A percentile compares a stretch with the other conserved stretches of the same genome.
Evolutionary conservation across 2,888 invertebrate species (phyloP).

Genomic region (Tuta absoluta): DNA sequence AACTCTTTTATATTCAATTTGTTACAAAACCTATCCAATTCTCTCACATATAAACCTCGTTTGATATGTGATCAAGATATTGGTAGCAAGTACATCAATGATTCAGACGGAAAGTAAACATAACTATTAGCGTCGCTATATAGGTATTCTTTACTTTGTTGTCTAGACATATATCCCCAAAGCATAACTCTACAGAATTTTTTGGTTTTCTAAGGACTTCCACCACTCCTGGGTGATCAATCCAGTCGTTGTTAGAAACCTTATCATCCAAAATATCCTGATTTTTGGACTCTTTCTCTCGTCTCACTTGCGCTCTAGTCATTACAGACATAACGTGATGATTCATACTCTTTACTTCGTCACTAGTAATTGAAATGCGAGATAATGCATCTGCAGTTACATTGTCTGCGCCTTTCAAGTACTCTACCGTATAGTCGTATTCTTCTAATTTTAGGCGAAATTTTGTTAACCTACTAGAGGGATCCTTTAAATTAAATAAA

Average conservation of each 20-base stretch:
- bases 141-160: background rate
- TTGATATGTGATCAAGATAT: background rate
- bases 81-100: background rate
- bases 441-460: constrained; percentile 31
- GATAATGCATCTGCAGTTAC: constrained; percentile 31
- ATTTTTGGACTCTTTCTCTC: constrained; percentile 3
- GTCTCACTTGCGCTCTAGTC: constrained; percentile 28
- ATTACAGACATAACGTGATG: constrained; percentile 19
- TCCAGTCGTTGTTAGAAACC: constrained; percentile 2
- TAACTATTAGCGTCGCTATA: background rate
- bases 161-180: constrained; percentile 2
- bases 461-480: constrained; percentile 30
- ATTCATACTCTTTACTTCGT: constrained; percentile 30
- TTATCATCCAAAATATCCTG: constrained; percentile 7
- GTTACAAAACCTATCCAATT: constrained; percentile 21
- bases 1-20: constrained; percentile 17
- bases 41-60: constrained; percentile 26
- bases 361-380: constrained; percentile 26
- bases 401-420: constrained; percentile 31
- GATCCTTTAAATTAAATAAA: constrained; percentile 33
- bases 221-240: constrained; percentile 24
- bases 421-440: constrained; percentile 29
- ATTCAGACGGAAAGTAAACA: background rate
- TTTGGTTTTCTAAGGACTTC: constrained; percentile 20
- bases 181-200: constrained; percentile 9